Base-by-base conservation (phyloP, 2,113 vertebrate genomes). In the Arizona elegans region DNA sequence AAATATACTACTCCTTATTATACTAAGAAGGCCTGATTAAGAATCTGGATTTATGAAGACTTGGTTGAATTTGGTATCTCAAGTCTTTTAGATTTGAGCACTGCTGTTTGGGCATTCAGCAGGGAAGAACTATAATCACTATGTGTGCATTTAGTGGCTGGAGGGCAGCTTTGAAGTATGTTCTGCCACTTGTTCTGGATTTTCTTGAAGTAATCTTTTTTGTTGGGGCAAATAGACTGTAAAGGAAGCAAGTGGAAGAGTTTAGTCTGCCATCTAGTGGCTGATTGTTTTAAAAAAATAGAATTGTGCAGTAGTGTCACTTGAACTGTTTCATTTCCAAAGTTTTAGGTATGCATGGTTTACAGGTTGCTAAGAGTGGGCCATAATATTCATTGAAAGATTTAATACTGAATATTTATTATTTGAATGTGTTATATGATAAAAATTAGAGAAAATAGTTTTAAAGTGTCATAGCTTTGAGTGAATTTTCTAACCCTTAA, bases 221-320 rank as follows among this genome's bases (percentile, higher is more conserved):
- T 24, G 10, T 38, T 96, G 17, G 3, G 2, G 13, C 26, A 52
- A 94, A 88, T 87, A 92, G 1, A 26, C 93, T 43, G 24, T 75
- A 8, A 12, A 13, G 4, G 38, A 88, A 58, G 81, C 88, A 94
- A 94, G 92, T 93, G 88, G 87, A 88, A 91, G 90, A 95, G 90
- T 93, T 93, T 96, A 95, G 94, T 93, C 94, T 97, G 96, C 96
- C 97, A 97, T 92, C 96, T 96, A 95, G 94, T 96, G 97, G 95
- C 65, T 47, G 55, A 65, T 75, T 86, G 21, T 58, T 10, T 43
- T 94, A 86, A 50, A 90, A 96, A 92, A 89, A 58, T 89, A 91
- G 1, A 50, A 7, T n/a, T 17, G 15, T 59, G 2, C n/a, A 17
- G 15, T 1, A 70, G 0, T 59, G 19, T 86, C 11, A 50, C 11